Evolutionary conservation across 1,140 invertebrate genomes (phyloP).

Genomic region (Luehdorfia chinensis): DNA sequence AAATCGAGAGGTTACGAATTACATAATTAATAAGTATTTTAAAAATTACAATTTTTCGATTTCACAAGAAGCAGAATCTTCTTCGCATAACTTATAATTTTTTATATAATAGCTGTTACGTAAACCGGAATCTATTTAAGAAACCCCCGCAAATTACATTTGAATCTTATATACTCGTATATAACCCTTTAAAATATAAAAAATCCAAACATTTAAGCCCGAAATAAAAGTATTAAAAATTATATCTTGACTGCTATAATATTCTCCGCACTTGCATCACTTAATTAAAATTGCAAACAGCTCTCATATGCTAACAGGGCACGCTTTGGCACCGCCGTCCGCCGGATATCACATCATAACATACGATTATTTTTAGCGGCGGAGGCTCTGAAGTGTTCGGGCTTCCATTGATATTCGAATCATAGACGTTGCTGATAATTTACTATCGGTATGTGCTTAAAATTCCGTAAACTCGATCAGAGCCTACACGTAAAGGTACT

Average conservation of each 20-base stretch:
- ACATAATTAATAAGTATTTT: too few relatives aligned
- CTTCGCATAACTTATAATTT: too few relatives aligned
- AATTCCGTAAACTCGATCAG: slow-evolving; percentile 7
- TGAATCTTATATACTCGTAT: too few relatives aligned
- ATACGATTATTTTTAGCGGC: slow-evolving; percentile 45
- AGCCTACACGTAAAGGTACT: neutral
- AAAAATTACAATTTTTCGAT: too few relatives aligned
- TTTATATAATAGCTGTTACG: too few relatives aligned
- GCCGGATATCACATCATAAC: slow-evolving; percentile 45
- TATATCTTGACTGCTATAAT: neutral
- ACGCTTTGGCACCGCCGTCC: slow-evolving; percentile 36
- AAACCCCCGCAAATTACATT: too few relatives aligned
- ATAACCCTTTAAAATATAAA: too few relatives aligned
- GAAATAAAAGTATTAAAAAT: too few relatives aligned
- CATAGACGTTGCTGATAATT: slow-evolving; percentile 15
- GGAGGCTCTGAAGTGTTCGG: slow-evolving; percentile 20
- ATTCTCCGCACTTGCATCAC: neutral
- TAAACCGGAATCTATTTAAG: too few relatives aligned
- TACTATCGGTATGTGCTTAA: slow-evolving; percentile 1
- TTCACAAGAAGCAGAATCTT: too few relatives aligned
- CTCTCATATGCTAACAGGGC: slow-evolving; percentile 49
- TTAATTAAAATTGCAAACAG: slow-evolving; percentile 32
- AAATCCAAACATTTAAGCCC: too few relatives aligned
- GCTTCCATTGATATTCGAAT: slow-evolving; percentile 25
- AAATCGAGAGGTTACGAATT: slow-evolving; percentile 3